Base-by-base conservation (phyloP, 2,113 vertebrate genomes). In the Cyprinodon variegatus region DNA sequence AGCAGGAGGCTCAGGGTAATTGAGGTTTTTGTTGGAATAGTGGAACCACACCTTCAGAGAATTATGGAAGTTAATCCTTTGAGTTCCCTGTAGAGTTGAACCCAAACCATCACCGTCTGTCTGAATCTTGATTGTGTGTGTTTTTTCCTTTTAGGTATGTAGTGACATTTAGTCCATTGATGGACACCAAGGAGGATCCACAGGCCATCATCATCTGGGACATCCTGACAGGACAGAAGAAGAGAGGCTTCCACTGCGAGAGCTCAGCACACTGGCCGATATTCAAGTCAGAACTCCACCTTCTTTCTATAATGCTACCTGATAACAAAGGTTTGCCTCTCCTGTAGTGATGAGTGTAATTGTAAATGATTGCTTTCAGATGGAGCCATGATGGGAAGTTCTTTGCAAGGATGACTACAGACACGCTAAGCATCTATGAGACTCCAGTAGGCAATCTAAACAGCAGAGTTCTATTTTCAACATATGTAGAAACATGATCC, bases 151-250 rank as follows among this genome's bases (percentile, higher is more conserved):
- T 1, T 86, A 99, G 98, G 74, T 99, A 99, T 62, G 94, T 98
- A 81, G 98, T 99, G 83, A 97, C 97, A 3, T 99, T 99, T 89
- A 99, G 98, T 88, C 98, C 97, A 14, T 92, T 98, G 63, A 96
- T 98, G 96, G 98, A 99, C 92, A 98, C 96, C 0, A 97, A 98
- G 86, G 98, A 99, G 70, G 98, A 99, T 76, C 98, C 98, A 57
- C 98, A 99, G 89, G 98, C 97, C 62, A 99, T 99, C 90, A 98
- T 99, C 86, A 98, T 99, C 88, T 99, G 98, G 98, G 98, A 99
- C 92, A 97, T 97, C 78, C 94, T 99, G 46, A 99, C 97, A 0
- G 98, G 98, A 69, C 97, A 98, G 82, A 99, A 99, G 94, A 99
- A 97, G 89, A 93, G 98, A 94, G 98, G 98, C 8, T 99, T 99